Base-by-base conservation (phyloP, 2,888 invertebrate species). In the Dyspetes luteomarginatus region DNA sequence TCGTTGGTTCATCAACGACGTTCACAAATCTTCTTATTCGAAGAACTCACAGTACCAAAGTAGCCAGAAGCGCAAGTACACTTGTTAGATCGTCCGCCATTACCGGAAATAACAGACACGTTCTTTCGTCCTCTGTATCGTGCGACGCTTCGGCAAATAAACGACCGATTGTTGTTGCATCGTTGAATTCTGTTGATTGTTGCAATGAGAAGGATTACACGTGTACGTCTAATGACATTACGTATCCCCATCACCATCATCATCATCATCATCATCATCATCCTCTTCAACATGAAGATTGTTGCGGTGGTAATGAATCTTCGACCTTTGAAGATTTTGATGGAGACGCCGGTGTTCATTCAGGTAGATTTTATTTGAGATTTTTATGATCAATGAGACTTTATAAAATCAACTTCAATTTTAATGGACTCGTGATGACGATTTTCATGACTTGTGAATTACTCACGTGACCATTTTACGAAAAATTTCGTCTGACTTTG, bases 41-140 rank as follows among this genome's bases (percentile, higher is more conserved):
- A 9, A 93, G 96, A 74, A 95, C 96, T 3, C 95, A 96, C 86
- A 96, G 96, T 84, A 95, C 96, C 0, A 96, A 96, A 89, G 89
- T 96, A 60, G 94, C 95, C 0, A 93, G 96, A 78, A 96, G 95
- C 86, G 95, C 95, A 87, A 89, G 89, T 75, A 88, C 90, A 7
- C 73, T 90, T 73, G 87, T 89, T 22, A 89, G 89, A 69, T 76
- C 86, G n/a, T 86, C 79, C 36, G 65, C 67, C n/a, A 65, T 69
- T 65, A 28, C 48, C 19, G 43, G 50, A 9, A 78, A 68, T 41
- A 78, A 74, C 28, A 64, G 81, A 28, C 78, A 74, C 69, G 65
- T 50, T 26, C 55, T 81, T 7, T 50, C 73, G 3, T 67, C 81
- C 1, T 81, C 81, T 28, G 41, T 60, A 26, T 81, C 81, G 36